Evolutionary conservation across 2,113 vertebrate species (phyloP), one percentile per base, ranked within the genome.

Genomic region (Centropristis striata): DNA sequence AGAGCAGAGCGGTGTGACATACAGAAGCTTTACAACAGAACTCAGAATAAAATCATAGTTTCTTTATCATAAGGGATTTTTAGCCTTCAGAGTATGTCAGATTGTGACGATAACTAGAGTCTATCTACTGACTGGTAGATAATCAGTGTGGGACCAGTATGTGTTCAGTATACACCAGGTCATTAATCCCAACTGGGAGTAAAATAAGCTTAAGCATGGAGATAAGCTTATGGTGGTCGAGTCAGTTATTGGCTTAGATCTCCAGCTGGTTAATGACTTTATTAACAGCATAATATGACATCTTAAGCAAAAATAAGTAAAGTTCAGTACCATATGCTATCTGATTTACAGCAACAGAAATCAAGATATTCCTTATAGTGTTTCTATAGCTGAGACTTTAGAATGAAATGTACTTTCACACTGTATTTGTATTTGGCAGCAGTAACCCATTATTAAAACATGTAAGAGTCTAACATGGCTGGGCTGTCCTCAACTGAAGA

Each of bases 121-220:
- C n/a, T n/a, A n/a, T n/a, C n/a, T n/a, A n/a, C 32, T 3, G 12
- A 47, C n/a, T 5, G 25, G 41, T 47, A 23, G 55, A 65, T 74
- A 42, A 65, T 61, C 16, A 4, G 37, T 2, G 57, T 8, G 14
- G 37, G 28, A 42, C 21, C 57, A 11, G 11, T 60, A 23, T 60
- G 39, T 47, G 23, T 69, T 58, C 11, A 10, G 16, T n/a, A n/a
- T 41, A 32, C 5, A 12, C 58, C 27, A 65, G 23, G n/a, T 69
- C 39, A 60, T 75, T 80, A 83, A 83, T 83, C 64, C 21, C 32
- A 69, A 12, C 50, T 57, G 64, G 15, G 15, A 70, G 47, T 23
- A 74, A 75, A 36, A 16, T 59, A 50, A 77, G 58, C 75, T 78
- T 68, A 23, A 37, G 51, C 59, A 59, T 25, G 11, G 54, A 69